Percentiles rank a stretch among this genome's conserved stretches.
Conservation (phyloP, 2,888 invertebrate species). For the Automeris io region DNA sequence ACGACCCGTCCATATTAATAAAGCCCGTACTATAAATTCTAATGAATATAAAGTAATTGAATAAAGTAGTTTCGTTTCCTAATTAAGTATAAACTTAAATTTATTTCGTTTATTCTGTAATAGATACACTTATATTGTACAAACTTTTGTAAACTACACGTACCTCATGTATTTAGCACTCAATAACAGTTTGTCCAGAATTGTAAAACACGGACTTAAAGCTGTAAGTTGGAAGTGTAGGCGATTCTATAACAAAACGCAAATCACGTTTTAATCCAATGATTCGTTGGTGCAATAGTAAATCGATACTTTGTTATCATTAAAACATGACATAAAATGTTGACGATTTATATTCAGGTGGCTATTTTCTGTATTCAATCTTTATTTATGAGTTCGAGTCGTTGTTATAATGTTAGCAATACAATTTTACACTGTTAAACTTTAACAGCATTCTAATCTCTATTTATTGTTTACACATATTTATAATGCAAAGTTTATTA, state of each 20-base stretch:
- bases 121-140: too few relatives aligned
- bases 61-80: not conserved
- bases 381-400: conserved; percentile 6
- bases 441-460: not conserved
- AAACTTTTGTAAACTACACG: too few relatives aligned
- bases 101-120: too few relatives aligned
- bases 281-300: too few relatives aligned
- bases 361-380: conserved; percentile 8
- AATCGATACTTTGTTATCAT: conserved; percentile 18
- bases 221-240: not conserved
- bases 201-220: not conserved
- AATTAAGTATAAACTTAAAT: too few relatives aligned
- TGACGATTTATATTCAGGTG: conserved; percentile 17
- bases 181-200: too few relatives aligned
- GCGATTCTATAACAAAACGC: conserved; percentile 12
- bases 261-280: conserved; percentile 15
- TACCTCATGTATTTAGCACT: too few relatives aligned
- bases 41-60: not conserved
- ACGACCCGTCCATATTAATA: not conserved
- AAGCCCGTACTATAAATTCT: not conserved
- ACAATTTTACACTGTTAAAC: not conserved
- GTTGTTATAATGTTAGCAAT: not conserved
- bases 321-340: conserved; percentile 21
- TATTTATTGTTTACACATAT: not conserved
- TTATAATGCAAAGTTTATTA: too few relatives aligned